These are phyloP conservation scores for Aporophyla nigra DNA, from an alignment of 2,888 invertebrate species.

Conservation along the genomic window DNA sequence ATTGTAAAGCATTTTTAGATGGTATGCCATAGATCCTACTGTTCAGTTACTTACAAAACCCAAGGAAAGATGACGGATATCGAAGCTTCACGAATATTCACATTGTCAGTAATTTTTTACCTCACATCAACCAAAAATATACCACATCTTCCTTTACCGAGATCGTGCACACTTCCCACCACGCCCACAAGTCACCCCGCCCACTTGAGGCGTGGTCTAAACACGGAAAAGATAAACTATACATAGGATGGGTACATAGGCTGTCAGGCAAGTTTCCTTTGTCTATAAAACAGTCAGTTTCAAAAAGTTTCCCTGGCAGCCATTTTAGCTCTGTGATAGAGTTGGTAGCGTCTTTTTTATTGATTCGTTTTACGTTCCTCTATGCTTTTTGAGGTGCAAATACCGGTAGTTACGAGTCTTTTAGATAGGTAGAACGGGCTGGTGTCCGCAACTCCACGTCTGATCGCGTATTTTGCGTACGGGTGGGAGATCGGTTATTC, in stretches of 20 bases:
- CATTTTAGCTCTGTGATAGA: conserved; percentile 31
- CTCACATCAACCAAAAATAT: neutral
- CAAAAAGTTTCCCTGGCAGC: conserved; percentile 55
- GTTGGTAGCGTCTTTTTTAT: conserved; percentile 24
- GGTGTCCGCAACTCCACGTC: too few species aligned
- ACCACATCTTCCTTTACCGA: conserved; percentile 52
- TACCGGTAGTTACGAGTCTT: neutral
- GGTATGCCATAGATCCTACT: too few species aligned
- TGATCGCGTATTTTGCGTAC: too few species aligned
- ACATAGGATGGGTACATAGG: conserved; percentile 60
- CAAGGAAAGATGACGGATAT: neutral
- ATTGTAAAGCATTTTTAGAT: too few species aligned
- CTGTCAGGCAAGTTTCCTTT: conserved; percentile 53
- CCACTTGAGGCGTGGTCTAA: conserved; percentile 76
- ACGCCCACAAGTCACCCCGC: conserved; percentile 78
- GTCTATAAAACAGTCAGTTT: conserved; percentile 63
- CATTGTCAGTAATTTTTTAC: neutral
- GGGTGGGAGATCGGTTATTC: too few species aligned
- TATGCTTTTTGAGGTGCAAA: neutral
- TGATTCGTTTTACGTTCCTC: conserved; percentile 32
- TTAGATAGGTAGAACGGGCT: too few species aligned
- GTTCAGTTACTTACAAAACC: too few species aligned
- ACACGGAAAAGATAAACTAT: conserved; percentile 64
- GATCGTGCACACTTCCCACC: conserved; percentile 60
- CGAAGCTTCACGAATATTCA: neutral